Evolutionary conservation across 2,113 vertebrate genomes (phyloP).

Genomic region (Rafetus swinhoei): DNA sequence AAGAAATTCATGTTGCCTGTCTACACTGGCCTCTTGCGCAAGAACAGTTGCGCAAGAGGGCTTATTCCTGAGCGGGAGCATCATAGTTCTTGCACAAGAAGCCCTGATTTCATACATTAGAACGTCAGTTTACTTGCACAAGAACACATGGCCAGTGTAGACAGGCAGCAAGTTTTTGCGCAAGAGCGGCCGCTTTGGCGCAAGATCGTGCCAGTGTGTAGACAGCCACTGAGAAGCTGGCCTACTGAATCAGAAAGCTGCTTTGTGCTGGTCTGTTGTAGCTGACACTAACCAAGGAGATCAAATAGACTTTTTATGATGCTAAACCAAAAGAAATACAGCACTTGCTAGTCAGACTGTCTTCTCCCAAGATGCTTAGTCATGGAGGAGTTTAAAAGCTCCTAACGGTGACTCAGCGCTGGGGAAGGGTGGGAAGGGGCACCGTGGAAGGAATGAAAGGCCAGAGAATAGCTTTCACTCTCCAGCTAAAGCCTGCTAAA

Average conservation of each 20-base stretch:
- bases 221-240: not conserved
- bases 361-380: not conserved
- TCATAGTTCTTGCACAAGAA: too few species aligned
- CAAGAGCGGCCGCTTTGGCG: too few species aligned
- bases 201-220: too few species aligned
- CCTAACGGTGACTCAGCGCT: not conserved
- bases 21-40: too few species aligned
- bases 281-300: conserved; percentile 23
- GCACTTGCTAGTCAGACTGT: not conserved
- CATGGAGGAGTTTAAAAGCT: not conserved
- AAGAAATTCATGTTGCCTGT: too few species aligned
- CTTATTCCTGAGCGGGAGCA: too few species aligned
- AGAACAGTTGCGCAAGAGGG: too few species aligned
- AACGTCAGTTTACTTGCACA: too few species aligned
- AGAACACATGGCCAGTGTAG: too few species aligned
- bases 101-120: too few species aligned
- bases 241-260: not conserved
- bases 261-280: not conserved
- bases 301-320: not conserved
- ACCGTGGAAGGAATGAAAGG: not conserved
- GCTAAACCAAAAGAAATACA: not conserved
- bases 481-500: not conserved
- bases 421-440: too few species aligned
- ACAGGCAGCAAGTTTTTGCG: too few species aligned
- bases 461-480: not conserved